Evolutionary conservation across 2,888 invertebrate species (phyloP), one percentile per base, ranked within the genome.

Genomic region (Neoitamus cyanurus): DNA sequence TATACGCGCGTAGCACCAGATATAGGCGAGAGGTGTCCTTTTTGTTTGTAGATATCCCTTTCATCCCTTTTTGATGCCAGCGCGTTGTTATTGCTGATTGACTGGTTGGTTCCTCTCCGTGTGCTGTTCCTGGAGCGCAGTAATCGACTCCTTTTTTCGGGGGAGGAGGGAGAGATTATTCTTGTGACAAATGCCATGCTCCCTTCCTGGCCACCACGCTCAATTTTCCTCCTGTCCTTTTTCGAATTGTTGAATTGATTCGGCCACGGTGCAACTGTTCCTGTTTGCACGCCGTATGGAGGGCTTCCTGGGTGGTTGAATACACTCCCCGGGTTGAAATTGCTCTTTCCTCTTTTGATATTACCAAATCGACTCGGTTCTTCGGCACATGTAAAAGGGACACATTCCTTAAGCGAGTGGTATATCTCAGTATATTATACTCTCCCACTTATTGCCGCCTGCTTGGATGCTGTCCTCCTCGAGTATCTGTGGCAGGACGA

Each of bases 81-180:
- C 28, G 34, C 20, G 75, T 30, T 78, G 58, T 78, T 78, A 58
- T 78, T 78, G 58, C 31, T 48, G 78, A 48, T 48, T 48, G n/a
- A 75, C 70, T 28, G 34, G 58, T 78, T 78, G 28, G 78, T 48
- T 78, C 78, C 48, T 78, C 42, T 42, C 28, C 25, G 77, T 46
- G 48, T 78, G 42, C 31, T 25, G 11, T 31, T 48, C 31, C 58
- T 15, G 48, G 78, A 48, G 31, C 31, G 28, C 25, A 25, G 58
- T 1, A 75, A 28, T 72, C 15, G n/a, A 58, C 78, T 78, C 78
- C 31, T 31, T 28, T 69, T 70, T 28, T 31, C 37, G 15, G 78
- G 46, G 30, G 15, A 58, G 78, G 28, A 28, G n/a, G 11, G 15
- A 77, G 58, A 58, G 58, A 58, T 20, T 58, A 9, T 25, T 15